Conservation (phyloP, 2,113 vertebrate genomes). For the Terrapene triunguis region DNA sequence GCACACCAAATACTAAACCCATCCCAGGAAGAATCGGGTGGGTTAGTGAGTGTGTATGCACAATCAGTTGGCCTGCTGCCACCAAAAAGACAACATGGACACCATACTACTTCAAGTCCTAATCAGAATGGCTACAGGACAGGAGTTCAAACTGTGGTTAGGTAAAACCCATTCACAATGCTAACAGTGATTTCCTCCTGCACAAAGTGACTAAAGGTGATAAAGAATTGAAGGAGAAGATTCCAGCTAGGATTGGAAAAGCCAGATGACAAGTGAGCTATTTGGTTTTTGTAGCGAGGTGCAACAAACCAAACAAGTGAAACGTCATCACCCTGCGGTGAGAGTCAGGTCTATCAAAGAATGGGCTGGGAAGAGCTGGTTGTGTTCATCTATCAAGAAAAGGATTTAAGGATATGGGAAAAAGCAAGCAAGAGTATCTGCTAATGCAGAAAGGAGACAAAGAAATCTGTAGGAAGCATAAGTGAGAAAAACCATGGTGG, state of each 20-base stretch:
- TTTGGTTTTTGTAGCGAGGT: background rate
- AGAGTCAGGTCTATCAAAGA: background rate
- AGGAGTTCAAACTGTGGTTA: background rate
- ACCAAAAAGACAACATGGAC: background rate
- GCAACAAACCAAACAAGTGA: fast-evolving
- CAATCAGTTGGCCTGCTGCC: background rate
- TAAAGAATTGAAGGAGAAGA: background rate
- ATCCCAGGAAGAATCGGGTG: background rate
- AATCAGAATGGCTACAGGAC: background rate
- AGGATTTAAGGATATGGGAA: background rate
- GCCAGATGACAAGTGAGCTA: fast-evolving
- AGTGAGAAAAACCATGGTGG: background rate
- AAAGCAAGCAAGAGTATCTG: background rate
- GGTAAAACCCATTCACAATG: background rate
- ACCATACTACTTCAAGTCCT: background rate
- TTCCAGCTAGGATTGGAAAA: too few species aligned
- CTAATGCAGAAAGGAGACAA: background rate
- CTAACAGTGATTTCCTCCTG: fast-evolving
- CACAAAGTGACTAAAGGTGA: background rate
- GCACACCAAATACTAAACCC: background rate
- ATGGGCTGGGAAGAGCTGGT: background rate
- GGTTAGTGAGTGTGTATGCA: background rate
- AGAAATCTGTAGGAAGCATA: background rate
- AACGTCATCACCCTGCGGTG: fast-evolving
- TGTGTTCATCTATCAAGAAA: background rate